Base-by-base conservation (phyloP, 2,888 invertebrate species). In the Coremacera marginata region DNA sequence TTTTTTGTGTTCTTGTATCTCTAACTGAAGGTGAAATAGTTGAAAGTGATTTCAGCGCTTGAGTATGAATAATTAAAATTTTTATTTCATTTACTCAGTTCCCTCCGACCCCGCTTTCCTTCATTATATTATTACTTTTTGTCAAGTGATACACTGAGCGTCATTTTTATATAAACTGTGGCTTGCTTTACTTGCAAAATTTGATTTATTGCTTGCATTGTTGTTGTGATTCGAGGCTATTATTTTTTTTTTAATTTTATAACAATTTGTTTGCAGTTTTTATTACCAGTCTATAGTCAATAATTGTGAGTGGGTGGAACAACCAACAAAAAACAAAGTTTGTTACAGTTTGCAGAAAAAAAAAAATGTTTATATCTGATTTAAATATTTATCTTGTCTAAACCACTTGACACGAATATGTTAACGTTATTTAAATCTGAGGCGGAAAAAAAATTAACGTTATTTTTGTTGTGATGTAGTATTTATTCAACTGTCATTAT, bases 11-110 rank as follows among this genome's bases (percentile, higher is more conserved):
- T 25, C 16, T 37, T 71, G 16, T 34, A 22, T 57, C 55, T 19
- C 14, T 27, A 5, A 52, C 60, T 27, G 37, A 71, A 37, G 57
- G 71, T 71, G 57, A 71, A 71, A 52, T 5, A 71, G 25, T 22
- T 25, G 37, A 8, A 8, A 57, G 16, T 71, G 31, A 70, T 22
- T 51, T 14, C 22, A 22, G 37, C 57, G 22, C 16, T 37, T 19
- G 34, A 71, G 14, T 57, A 37, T 19, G 71, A 71, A 57, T 71
- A 71, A 71, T 71, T 71, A 37, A 71, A 70, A 57, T n/a, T 31
- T 34, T 37, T n/a, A 31, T 37, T 71, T 71, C 22, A 37, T 57
- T 37, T 25, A 37, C 22, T 25, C n/a, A 63, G n/a, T 44, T 14
- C 11, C 5, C 44, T 2, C 11, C 19, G 5, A n/a, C 11, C 8